Percentiles rank a stretch among this genome's conserved stretches.
Evolutionary conservation across 2,797 vertebrate genomes (phyloP).

Genomic region (Spinibarbus caldwelli): DNA sequence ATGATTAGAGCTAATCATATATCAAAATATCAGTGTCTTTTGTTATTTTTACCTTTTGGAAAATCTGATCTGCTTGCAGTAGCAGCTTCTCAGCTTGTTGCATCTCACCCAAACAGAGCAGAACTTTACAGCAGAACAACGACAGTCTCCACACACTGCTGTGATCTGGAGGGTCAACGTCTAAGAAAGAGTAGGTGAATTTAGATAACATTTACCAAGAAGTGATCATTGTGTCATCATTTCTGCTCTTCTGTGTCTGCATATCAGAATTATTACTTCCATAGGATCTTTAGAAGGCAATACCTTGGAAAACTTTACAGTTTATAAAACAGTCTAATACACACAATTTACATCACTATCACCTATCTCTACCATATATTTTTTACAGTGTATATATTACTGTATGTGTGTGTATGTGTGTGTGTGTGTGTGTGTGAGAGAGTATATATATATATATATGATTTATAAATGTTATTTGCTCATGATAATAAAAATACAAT

Average conservation of each 20-base stretch:
- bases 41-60: slow-evolving; percentile 57
- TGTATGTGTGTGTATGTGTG: too few relatives aligned
- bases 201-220: background rate
- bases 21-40: background rate
- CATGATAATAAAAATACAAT: background rate
- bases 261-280: background rate
- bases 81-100: slow-evolving; percentile 59
- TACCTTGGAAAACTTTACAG: background rate
- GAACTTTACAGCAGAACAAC: slow-evolving; percentile 61
- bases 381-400: too few relatives aligned
- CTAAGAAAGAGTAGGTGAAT: background rate
- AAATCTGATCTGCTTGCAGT: slow-evolving; percentile 48
- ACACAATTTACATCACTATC: background rate
- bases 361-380: too few relatives aligned
- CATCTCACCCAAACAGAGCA: slow-evolving; percentile 65
- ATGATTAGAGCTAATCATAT: background rate
- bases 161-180: background rate
- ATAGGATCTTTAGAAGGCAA: background rate
- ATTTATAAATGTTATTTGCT: background rate
- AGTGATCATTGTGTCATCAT: background rate
- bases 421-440: too few relatives aligned
- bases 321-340: background rate
- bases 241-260: background rate
- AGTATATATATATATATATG: too few relatives aligned
- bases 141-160: background rate